A percentile compares a stretch with the other conserved stretches of the same genome.
phyloP scores from a whole-genome alignment of 2,113 vertebrate species.

The Mormyrus iriodes region DNA sequence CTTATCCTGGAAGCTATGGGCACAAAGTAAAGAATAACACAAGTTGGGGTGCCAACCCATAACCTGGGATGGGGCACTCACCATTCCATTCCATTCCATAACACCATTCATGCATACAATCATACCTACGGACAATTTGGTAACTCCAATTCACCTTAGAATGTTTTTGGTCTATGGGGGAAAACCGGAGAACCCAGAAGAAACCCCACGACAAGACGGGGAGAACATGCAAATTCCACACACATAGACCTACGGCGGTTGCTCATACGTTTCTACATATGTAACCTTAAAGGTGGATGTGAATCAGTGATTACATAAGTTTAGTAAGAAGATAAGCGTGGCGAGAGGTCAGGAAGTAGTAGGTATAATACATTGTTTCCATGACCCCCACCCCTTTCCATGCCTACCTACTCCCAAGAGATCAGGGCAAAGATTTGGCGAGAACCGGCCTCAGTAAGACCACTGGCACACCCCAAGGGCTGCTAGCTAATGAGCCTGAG shows the following conservation, averaged over 20 bases:
- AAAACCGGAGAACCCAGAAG: not conserved
- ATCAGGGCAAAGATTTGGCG: not conserved
- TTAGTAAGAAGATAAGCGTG: not conserved
- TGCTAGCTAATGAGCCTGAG: slow-evolving; percentile 13
- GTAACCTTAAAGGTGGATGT: not conserved
- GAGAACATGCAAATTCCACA: not conserved
- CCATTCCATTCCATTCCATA: no score
- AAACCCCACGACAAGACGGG: no score
- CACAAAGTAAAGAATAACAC: not conserved
- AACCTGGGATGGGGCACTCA: not conserved
- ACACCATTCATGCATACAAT: not conserved
- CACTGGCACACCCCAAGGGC: not conserved
- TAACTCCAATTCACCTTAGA: not conserved
- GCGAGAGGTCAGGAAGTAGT: not conserved
- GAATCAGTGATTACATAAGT: not conserved
- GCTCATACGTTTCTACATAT: not conserved
- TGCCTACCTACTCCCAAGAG: not conserved
- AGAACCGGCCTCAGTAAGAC: not conserved
- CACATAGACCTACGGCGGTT: not conserved
- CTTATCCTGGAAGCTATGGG: not conserved
- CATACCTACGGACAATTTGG: not conserved
- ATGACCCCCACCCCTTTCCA: not conserved
- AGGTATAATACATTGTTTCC: not conserved
- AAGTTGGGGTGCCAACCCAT: no score
- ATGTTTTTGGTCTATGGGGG: not conserved